Base-by-base conservation (phyloP, 2,113 vertebrate species). In the Labeo rohita region DNA sequence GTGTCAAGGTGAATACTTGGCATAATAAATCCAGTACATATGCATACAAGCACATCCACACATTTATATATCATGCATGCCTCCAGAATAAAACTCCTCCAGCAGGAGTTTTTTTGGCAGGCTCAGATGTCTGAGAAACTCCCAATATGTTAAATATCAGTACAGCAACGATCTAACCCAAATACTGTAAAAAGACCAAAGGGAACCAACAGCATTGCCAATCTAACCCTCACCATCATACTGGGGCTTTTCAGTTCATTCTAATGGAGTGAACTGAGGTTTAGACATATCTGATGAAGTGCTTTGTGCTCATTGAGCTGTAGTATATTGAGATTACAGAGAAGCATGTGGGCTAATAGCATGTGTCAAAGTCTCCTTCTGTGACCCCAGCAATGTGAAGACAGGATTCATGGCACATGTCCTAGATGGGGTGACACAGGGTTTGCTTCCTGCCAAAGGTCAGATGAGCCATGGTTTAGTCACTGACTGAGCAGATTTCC, bases 31-130 rank as follows among this genome's bases (percentile, higher is more conserved):
- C 74, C 18, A 39, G 54, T 47, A 49, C 65, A 28, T 21, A 68
- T n/a, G 65, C 36, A 70, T 36, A 15, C 21, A 75, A 8, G 7
- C 21, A 80, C 61, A 83, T 59, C 47, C 18, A 80, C 47, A 77
- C 73, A 72, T 59, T 81, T 49, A 82, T 34, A 75, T 59, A 86
- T 47, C 54, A 73, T n/a, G 12, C 49, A 86, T 10, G 79, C 47
- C 76, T n/a, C n/a, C 34, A 43, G 77, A n/a, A 52, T 11, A 43
- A 72, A 39, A 12, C 61, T 85, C 72, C 45, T 85, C 72, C 11
- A 15, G 75, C 18, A 70, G 21, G 45, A 74, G 39, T 80, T 86
- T 21, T 21, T 74, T 39, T 86, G 85, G 78, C 85, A 86, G 68
- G 28, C 54, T 80, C 16, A 28, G 50, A 12, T 52, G 76, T 45